Conservation (phyloP, 1,140 invertebrate genomes). For the Drosophila albomicans region DNA sequence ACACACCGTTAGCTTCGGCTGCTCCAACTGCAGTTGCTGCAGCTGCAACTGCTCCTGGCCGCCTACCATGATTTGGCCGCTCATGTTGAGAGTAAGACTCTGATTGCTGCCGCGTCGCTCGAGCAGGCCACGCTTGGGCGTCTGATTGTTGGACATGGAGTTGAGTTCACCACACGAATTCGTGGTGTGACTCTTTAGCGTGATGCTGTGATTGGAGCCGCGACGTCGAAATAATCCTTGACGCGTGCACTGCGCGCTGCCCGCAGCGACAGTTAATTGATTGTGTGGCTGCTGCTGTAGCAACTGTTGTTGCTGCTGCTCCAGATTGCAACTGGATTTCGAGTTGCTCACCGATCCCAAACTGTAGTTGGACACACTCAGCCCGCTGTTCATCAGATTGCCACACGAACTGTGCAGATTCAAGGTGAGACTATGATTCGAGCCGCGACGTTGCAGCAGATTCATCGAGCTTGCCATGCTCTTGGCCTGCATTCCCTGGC, state of each 20-base stretch:
- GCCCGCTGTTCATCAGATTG: constrained; percentile 75
- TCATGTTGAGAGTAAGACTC: constrained; percentile 90
- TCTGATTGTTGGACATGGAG: constrained; percentile 81
- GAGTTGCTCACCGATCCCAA: constrained; percentile 72
- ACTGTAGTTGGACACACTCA: constrained; percentile 78
- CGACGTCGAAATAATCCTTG: constrained; percentile 91
- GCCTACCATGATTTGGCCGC: constrained; percentile 60
- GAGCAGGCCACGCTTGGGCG: constrained; percentile 88
- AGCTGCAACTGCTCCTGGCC: constrained; percentile 22
- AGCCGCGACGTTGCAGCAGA: constrained; percentile 92
- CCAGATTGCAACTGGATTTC: constrained; percentile 79
- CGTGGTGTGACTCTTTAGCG: constrained; percentile 85
- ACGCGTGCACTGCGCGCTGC: constrained; percentile 77
- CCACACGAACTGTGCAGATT: constrained; percentile 86
- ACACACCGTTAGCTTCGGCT: constrained; percentile 63
- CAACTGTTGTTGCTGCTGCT: constrained; percentile 38
- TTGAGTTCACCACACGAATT: constrained; percentile 85
- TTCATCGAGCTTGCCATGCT: constrained; percentile 85
- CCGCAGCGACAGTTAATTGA: constrained; percentile 50
- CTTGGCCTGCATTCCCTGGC: constrained; percentile 39
- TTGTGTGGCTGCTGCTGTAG: constrained; percentile 29
- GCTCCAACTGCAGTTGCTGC: constrained; percentile 43
- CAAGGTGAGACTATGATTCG: constrained; percentile 93
- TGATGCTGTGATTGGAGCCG: constrained; percentile 95
- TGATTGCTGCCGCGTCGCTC: constrained; percentile 94